These are phyloP conservation scores for Epinephelus coioides DNA, from an alignment of 2,797 vertebrate genomes.

Conservation along the genomic window DNA sequence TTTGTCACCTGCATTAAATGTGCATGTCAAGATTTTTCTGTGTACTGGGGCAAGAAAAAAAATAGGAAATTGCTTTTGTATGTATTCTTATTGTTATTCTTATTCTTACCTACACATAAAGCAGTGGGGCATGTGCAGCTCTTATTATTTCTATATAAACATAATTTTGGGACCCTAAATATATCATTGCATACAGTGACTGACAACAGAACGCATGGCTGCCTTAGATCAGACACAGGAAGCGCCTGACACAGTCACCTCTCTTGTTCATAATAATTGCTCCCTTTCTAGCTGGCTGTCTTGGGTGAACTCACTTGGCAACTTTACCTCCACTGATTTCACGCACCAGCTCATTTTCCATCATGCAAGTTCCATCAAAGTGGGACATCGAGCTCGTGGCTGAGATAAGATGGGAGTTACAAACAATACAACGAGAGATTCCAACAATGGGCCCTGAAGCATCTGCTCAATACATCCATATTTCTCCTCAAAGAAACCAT, in stretches of 20 bases:
- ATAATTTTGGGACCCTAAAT: not conserved
- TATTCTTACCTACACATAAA: no score
- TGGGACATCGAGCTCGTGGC: not conserved
- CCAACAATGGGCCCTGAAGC: slow-evolving; percentile 7
- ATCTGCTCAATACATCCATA: slow-evolving; percentile 2
- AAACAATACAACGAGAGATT: slow-evolving; percentile 9
- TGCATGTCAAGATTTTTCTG: no score
- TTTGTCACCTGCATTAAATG: no score
- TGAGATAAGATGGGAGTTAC: slow-evolving; percentile 24
- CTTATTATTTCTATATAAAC: not conserved
- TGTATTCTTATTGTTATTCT: no score
- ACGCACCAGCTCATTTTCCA: slow-evolving; percentile 46
- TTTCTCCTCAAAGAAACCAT: not conserved
- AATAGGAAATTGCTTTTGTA: no score
- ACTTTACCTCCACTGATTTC: slow-evolving; percentile 53
- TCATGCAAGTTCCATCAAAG: slow-evolving; percentile 47
- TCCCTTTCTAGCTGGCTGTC: slow-evolving; percentile 30
- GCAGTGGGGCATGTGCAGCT: not conserved
- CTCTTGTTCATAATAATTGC: slow-evolving; percentile 41
- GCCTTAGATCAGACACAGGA: not conserved
- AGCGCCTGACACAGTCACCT: not conserved
- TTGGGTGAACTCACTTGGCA: slow-evolving; percentile 28
- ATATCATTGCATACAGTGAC: not conserved
- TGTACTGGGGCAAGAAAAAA: no score
- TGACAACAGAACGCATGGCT: not conserved